phyloP scores from a whole-genome alignment of 1,140 invertebrate species.

The Sesamia nonagrioides region DNA sequence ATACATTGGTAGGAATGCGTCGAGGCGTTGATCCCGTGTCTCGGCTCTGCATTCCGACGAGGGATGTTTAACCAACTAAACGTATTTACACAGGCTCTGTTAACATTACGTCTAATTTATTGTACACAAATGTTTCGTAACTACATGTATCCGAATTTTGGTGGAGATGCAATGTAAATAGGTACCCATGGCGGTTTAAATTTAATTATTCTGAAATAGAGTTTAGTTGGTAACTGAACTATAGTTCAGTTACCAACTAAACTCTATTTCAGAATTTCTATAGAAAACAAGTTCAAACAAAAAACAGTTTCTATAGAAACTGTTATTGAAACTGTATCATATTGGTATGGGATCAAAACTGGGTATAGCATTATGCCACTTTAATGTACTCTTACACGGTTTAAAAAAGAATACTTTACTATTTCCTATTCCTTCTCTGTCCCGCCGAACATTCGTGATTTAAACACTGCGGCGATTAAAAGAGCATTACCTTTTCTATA shows the following conservation, averaged over 20 bases:
- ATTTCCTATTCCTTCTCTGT: no score
- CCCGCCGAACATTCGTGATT: no score
- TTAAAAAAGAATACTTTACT: no score
- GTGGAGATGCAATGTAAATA: slow-evolving; percentile 37
- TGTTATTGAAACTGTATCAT: not conserved
- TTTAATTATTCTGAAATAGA: slow-evolving; percentile 1
- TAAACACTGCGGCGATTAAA: no score
- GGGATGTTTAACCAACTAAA: slow-evolving; percentile 58
- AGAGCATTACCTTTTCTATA: no score
- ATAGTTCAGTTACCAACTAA: slow-evolving; percentile 15
- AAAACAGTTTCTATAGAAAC: not conserved
- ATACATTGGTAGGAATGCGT: slow-evolving; percentile 65
- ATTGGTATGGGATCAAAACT: no score
- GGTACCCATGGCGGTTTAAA: not conserved
- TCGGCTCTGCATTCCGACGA: slow-evolving; percentile 61
- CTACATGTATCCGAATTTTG: slow-evolving; percentile 41
- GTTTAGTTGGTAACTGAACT: slow-evolving; percentile 21
- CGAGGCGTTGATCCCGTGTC: slow-evolving; percentile 66
- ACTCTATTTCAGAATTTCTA: not conserved
- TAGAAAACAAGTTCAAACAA: not conserved
- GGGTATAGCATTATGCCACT: no score
- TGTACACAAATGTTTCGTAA: slow-evolving; percentile 48
- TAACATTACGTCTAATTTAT: slow-evolving; percentile 60
- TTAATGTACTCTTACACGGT: no score
- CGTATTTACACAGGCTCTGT: slow-evolving; percentile 64